Evolutionary conservation across 1,140 invertebrate genomes (phyloP).

Genomic region (Calliphora vicina): DNA sequence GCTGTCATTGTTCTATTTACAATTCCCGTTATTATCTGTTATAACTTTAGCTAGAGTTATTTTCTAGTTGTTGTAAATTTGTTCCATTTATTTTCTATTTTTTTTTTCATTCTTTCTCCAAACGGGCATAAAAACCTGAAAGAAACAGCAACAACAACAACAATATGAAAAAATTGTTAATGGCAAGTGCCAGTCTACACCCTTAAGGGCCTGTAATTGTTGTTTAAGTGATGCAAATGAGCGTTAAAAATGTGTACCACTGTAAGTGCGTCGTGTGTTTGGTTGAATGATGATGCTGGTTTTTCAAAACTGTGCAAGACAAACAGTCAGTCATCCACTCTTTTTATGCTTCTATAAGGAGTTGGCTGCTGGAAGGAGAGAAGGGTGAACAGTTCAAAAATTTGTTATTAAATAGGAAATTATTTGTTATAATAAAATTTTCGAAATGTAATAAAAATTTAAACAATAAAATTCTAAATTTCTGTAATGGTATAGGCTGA

Average conservation of each 20-base stretch:
- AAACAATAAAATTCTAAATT: not conserved
- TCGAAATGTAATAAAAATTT: not conserved
- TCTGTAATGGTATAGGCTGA: not conserved
- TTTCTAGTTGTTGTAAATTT: not conserved
- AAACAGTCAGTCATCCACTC: not conserved
- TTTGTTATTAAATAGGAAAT: not conserved
- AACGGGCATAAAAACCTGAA: not conserved
- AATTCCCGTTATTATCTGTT: not conserved
- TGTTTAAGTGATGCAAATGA: slow-evolving; percentile 36
- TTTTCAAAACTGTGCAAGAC: not conserved
- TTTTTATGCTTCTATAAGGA: not conserved
- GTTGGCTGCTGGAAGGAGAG: not conserved
- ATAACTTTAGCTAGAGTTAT: not conserved
- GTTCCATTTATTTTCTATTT: not conserved
- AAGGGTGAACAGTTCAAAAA: not conserved
- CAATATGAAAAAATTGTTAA: not conserved
- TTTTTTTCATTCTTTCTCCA: not conserved
- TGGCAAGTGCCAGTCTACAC: slow-evolving; percentile 18
- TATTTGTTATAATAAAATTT: not conserved
- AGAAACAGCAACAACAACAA: not conserved
- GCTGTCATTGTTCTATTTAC: too few relatives aligned
- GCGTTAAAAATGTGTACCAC: slow-evolving; percentile 14
- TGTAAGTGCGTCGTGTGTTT: not conserved
- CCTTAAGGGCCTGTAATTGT: slow-evolving; percentile 35
- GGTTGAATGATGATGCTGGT: not conserved